These are phyloP conservation scores for Rhadinocentrus ornatus DNA, from an alignment of 2,797 vertebrate genomes.

Conservation along the genomic window DNA sequence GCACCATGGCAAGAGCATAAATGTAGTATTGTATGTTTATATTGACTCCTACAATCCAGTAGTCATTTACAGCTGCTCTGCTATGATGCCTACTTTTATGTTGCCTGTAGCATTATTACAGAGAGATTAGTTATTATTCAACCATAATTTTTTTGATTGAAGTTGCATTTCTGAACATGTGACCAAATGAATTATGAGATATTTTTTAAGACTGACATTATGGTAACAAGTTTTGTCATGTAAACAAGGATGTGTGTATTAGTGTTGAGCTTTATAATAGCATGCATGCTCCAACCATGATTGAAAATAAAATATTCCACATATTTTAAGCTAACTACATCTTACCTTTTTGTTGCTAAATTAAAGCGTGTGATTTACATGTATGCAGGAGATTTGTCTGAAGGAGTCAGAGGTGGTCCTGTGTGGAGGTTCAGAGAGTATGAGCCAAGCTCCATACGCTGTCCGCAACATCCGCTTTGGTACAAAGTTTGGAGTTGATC, in stretches of 20 bases:
- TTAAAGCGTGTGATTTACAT: constrained; percentile 4
- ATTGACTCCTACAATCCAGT: not conserved
- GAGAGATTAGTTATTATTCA: not conserved
- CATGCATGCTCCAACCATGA: not conserved
- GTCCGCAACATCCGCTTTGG: constrained; percentile 94
- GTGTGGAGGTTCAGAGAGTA: constrained; percentile 93
- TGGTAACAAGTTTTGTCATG: not conserved
- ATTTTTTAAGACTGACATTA: not conserved
- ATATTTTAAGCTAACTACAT: not conserved
- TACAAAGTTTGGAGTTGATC: constrained; percentile 89
- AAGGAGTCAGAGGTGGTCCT: constrained; percentile 93
- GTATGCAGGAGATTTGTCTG: constrained; percentile 90
- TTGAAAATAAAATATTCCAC: not conserved
- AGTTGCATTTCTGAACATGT: not conserved
- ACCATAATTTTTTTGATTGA: not conserved
- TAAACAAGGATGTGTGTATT: not conserved
- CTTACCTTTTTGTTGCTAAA: not conserved
- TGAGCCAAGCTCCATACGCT: constrained; percentile 93
- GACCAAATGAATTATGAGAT: not conserved
- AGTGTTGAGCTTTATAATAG: not conserved
- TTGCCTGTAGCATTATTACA: not conserved
- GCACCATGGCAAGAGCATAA: too few species aligned
- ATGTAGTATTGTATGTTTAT: not conserved
- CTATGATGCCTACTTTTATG: not conserved
- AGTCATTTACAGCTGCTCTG: not conserved